Percentiles rank a stretch among this genome's conserved stretches.
phyloP scores from a whole-genome alignment of 2,888 invertebrate genomes.

The Pammene fasciana region DNA sequence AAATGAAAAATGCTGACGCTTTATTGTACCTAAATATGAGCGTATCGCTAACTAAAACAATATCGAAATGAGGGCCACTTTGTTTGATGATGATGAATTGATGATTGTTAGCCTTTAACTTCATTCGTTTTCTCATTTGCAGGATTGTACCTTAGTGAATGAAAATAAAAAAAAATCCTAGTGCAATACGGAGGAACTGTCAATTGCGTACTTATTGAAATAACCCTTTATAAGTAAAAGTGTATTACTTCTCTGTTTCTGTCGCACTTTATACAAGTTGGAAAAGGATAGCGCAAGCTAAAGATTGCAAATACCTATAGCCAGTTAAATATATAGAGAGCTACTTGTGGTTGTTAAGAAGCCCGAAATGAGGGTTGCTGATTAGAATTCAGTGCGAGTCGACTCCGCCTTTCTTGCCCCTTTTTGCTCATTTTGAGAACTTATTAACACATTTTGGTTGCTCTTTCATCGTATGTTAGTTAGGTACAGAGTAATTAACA shows the following conservation, averaged over 20 bases:
- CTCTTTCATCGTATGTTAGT: slow-evolving; percentile 26
- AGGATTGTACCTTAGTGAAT: no score
- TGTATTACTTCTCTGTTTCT: neutral
- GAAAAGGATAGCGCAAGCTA: slow-evolving; percentile 13
- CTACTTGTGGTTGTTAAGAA: slow-evolving; percentile 27
- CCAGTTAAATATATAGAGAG: neutral
- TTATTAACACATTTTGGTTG: slow-evolving; percentile 32
- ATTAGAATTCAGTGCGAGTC: slow-evolving; percentile 52
- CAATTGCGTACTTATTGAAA: slow-evolving; percentile 1
- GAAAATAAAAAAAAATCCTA: slow-evolving; percentile 25
- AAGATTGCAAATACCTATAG: neutral
- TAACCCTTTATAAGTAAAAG: neutral
- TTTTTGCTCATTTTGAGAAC: slow-evolving; percentile 34
- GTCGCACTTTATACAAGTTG: neutral
- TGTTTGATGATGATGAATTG: no score
- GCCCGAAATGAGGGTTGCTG: slow-evolving; percentile 44
- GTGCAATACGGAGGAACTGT: slow-evolving; percentile 33
- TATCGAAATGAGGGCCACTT: no score
- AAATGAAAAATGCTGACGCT: no score
- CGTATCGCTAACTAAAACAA: no score
- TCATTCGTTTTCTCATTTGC: no score
- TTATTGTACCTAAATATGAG: no score
- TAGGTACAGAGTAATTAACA: slow-evolving; percentile 10
- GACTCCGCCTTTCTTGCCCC: slow-evolving; percentile 31
- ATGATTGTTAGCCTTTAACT: no score